A percentile compares a stretch with the other conserved stretches of the same genome.
phyloP scores from a whole-genome alignment of 2,113 vertebrate genomes.

The Crocuta crocuta region DNA sequence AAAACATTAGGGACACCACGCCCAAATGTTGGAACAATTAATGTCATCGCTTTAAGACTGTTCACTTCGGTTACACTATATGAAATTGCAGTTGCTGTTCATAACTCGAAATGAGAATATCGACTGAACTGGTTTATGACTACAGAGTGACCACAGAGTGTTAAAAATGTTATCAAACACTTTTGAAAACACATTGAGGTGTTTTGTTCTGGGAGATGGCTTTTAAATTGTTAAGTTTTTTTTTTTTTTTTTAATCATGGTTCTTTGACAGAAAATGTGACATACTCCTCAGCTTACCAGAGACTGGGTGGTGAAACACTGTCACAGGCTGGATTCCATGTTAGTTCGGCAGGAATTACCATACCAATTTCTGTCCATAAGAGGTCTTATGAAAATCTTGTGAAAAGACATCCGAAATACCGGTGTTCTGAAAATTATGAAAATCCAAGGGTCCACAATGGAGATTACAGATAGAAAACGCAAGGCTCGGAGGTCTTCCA shows the following conservation, averaged over 20 bases:
- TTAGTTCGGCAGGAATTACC: neutral
- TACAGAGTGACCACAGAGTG: neutral
- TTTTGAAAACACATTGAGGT: constrained; percentile 9
- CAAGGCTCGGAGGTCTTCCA: constrained; percentile 85
- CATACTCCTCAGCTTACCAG: neutral
- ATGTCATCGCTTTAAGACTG: neutral
- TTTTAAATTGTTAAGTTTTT: neutral
- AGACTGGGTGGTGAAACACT: neutral
- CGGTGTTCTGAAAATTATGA: constrained; percentile 91
- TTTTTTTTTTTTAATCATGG: neutral
- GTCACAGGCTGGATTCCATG: constrained; percentile 70
- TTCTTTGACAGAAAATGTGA: neutral
- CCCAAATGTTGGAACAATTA: neutral
- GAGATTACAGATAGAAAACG: constrained; percentile 89
- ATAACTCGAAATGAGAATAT: neutral
- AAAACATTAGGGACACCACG: neutral
- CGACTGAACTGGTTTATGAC: neutral
- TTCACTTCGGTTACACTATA: neutral
- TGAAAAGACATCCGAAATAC: constrained; percentile 85
- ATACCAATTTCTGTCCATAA: constrained; percentile 50
- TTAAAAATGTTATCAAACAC: neutral
- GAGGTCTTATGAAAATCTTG: constrained; percentile 79
- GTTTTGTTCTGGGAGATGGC: constrained; percentile 12
- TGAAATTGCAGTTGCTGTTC: neutral
- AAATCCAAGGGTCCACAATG: constrained; percentile 90